Conservation (phyloP, 1,140 invertebrate genomes). For the Cephus cinctus region DNA sequence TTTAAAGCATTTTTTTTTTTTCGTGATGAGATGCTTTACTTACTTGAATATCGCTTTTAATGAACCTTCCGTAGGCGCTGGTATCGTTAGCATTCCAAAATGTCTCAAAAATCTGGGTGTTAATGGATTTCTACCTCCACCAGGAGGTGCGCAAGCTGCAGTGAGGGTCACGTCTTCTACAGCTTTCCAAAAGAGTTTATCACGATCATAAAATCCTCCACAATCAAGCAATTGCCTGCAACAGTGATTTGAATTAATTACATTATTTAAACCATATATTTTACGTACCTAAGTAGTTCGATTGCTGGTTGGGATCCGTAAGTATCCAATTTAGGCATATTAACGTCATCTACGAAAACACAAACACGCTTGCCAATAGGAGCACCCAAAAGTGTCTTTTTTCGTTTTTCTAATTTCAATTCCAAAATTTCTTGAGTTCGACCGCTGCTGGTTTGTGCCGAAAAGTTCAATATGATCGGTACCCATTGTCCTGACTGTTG, state of each 20-base stretch:
- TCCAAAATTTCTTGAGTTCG: slow-evolving; percentile 80
- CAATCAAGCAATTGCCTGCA: slow-evolving; percentile 80
- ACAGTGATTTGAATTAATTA: slow-evolving; percentile 20
- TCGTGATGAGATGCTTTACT: slow-evolving; percentile 41
- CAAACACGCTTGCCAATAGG: slow-evolving; percentile 81
- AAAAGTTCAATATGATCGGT: slow-evolving; percentile 81
- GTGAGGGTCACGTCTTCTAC: slow-evolving; percentile 82
- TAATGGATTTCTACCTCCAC: slow-evolving; percentile 81
- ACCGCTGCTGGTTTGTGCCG: slow-evolving; percentile 81
- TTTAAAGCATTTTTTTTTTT: slow-evolving; percentile 1
- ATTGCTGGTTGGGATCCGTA: slow-evolving; percentile 90
- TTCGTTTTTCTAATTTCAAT: slow-evolving; percentile 77
- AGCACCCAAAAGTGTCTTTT: slow-evolving; percentile 79
- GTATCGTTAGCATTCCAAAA: slow-evolving; percentile 78
- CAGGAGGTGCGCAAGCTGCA: slow-evolving; percentile 83
- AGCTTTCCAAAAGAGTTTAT: slow-evolving; percentile 84
- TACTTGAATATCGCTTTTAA: slow-evolving; percentile 80
- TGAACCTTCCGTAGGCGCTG: slow-evolving; percentile 70
- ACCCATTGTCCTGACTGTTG: slow-evolving; percentile 63
- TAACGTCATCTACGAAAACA: slow-evolving; percentile 90
- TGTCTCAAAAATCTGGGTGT: slow-evolving; percentile 83
- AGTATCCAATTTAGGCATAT: slow-evolving; percentile 82
- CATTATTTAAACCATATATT: neutral
- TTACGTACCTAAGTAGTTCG: slow-evolving; percentile 73
- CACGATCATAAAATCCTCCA: slow-evolving; percentile 79